These are phyloP conservation scores for Rhizoglyphus robini DNA, from an alignment of 1,140 invertebrate species.

Conservation along the genomic window DNA sequence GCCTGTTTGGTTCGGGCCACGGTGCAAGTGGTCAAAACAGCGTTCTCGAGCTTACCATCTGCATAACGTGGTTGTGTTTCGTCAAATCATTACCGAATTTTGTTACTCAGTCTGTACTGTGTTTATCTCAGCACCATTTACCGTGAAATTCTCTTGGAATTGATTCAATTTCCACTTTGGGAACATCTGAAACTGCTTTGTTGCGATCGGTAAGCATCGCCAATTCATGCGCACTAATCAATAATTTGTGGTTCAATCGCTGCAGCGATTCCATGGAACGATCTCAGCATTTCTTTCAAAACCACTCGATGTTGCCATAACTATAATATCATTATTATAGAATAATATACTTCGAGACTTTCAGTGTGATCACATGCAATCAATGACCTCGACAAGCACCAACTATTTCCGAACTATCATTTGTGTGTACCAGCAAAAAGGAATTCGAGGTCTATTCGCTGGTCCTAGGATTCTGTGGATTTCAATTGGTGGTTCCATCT, in stretches of 20 bases:
- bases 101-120: constrained; percentile 60
- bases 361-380: not conserved
- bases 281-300: constrained; percentile 71
- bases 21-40: constrained; percentile 87
- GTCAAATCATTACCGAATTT: constrained; percentile 48
- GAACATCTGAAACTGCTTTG: constrained; percentile 59
- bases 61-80: constrained; percentile 42
- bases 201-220: not conserved
- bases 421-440: not conserved
- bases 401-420: not conserved
- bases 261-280: no score
- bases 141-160: constrained; percentile 84
- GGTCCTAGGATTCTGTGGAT: constrained; percentile 68
- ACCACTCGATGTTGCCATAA: constrained; percentile 92
- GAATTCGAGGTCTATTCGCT: constrained; percentile 43
- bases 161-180: constrained; percentile 91
- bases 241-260: constrained; percentile 67
- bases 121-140: constrained; percentile 77
- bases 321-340: no score
- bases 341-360: constrained; percentile 57
- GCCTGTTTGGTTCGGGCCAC: constrained; percentile 82
- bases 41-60: constrained; percentile 56
- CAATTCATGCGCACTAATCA: constrained; percentile 45
- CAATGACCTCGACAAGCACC: not conserved
- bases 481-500: constrained; percentile 78